A percentile compares a stretch with the other conserved stretches of the same genome.
Evolutionary conservation across 1,140 invertebrate species (phyloP).

Genomic region (Cyrtorhinus lividipennis): DNA sequence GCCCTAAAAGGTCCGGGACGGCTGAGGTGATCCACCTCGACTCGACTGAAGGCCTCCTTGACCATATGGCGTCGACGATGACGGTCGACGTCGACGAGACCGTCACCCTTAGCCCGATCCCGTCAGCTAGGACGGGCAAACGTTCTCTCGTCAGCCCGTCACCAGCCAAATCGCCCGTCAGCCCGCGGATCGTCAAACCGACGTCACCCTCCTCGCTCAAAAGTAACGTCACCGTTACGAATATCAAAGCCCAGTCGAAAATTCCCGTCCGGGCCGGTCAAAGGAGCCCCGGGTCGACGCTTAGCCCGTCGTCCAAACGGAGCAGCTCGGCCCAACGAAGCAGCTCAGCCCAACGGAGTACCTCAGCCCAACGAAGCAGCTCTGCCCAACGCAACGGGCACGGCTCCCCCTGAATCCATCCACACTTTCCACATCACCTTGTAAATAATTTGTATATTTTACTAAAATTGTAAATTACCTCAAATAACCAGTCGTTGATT

Average conservation of each 20-base stretch:
- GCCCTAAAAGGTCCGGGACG: neutral
- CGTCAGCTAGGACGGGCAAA: neutral
- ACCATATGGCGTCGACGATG: conserved; percentile 15
- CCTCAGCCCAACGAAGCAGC: conserved; percentile 8
- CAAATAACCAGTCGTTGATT: too few relatives aligned
- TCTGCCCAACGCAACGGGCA: conserved; percentile 17
- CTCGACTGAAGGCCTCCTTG: conserved; percentile 1
- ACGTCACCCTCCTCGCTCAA: conserved; percentile 1
- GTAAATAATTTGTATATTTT: neutral
- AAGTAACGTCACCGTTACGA: conserved; percentile 17
- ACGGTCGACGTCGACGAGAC: neutral
- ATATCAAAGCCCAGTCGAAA: conserved; percentile 16
- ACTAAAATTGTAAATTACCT: too few relatives aligned
- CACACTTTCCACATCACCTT: neutral
- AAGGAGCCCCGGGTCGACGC: conserved; percentile 15
- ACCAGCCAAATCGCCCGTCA: conserved; percentile 6
- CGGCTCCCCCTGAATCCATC: conserved; percentile 14
- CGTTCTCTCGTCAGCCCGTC: neutral
- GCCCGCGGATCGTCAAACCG: neutral
- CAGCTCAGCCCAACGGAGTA: conserved; percentile 3
- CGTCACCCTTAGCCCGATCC: neutral
- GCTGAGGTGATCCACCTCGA: conserved; percentile 12
- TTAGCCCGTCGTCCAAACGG: conserved; percentile 5
- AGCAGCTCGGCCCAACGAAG: conserved; percentile 13
- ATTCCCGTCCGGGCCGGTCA: conserved; percentile 18